Evolutionary conservation across 2,113 vertebrate genomes (phyloP), one percentile per base, ranked within the genome.

Genomic region (Takifugu flavidus): DNA sequence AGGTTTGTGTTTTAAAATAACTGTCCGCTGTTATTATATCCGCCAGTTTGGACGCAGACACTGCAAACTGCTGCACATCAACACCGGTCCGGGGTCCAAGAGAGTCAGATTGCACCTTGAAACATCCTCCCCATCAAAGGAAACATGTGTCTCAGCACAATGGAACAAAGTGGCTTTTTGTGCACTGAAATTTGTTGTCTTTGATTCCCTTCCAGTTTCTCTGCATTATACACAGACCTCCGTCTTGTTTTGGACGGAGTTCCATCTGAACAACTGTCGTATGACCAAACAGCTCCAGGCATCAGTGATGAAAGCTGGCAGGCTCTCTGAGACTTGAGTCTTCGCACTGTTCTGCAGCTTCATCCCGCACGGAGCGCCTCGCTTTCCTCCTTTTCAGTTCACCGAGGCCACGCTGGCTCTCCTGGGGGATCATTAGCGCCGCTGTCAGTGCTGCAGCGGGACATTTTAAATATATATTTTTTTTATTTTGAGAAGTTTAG

Each of bases 391-490:
- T 39, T 39, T 11, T 39, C 34, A 64, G 79, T 72, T 72, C 68
- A 75, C 44, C 15, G 58, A 59, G 74, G 74, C 65, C 58, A 47
- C 34, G 20, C 25, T 31, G 39, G n/a, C 25, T 62, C 66, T 64
- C 43, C 65, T 49, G 67, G 55, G 73, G 57, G 64, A 65, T 69
- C 67, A 55, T 67, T 57, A 77, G 61, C 58, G 51, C 73, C 14
- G n/a, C 8, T 62, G 60, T 15, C 51, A 57, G 63, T 65, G 25
- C 31, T 65, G 67, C 61, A 53, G 53, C 52, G 31, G 62, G 52
- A 53, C 26, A 61, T 56, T 68, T 71, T 67, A 67, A 20, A 20
- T 20, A 20, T 20, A 20, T 20, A 20, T 20, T 20, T 20, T 20
- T 20, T 20, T 74, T 45, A 67, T 12, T 71, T 49, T 53, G 34